phyloP scores from a whole-genome alignment of 2,797 vertebrate species.

The Cygnus olor region DNA sequence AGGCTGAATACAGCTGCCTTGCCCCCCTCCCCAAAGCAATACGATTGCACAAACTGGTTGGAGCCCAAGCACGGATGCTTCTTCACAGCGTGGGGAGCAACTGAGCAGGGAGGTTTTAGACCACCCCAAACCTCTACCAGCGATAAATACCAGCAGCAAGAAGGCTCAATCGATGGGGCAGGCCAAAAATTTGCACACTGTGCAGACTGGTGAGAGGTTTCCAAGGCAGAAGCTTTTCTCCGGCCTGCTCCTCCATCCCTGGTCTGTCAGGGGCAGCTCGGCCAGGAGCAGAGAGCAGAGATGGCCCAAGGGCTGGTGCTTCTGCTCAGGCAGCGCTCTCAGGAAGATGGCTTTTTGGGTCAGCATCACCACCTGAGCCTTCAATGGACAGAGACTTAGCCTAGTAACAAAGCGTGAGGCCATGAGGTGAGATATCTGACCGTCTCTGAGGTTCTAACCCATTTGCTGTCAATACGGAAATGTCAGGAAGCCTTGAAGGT shows the following conservation, averaged over 20 bases:
- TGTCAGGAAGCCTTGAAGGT: background rate
- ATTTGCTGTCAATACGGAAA: background rate
- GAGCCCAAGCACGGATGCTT: fast-evolving
- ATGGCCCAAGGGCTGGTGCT: background rate
- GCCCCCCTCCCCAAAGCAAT: background rate
- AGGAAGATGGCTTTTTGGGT: background rate
- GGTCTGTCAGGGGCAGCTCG: background rate
- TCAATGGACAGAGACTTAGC: background rate
- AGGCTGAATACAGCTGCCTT: background rate
- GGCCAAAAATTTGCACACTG: background rate
- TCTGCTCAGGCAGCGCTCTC: background rate
- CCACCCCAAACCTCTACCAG: background rate
- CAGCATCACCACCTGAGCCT: background rate
- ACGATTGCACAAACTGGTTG: fast-evolving
- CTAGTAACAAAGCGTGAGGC: background rate
- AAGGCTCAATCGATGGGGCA: background rate
- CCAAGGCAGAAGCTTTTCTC: background rate
- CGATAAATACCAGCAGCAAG: background rate
- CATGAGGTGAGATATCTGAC: background rate
- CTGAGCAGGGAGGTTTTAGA: background rate
- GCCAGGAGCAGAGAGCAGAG: background rate
- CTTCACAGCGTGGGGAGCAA: too few species aligned
- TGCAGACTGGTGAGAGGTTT: background rate
- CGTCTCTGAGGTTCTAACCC: background rate
- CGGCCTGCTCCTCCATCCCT: fast-evolving